These are phyloP conservation scores for Rhopalosiphum nymphaeae DNA, from an alignment of 2,888 invertebrate species.

Conservation along the genomic window DNA sequence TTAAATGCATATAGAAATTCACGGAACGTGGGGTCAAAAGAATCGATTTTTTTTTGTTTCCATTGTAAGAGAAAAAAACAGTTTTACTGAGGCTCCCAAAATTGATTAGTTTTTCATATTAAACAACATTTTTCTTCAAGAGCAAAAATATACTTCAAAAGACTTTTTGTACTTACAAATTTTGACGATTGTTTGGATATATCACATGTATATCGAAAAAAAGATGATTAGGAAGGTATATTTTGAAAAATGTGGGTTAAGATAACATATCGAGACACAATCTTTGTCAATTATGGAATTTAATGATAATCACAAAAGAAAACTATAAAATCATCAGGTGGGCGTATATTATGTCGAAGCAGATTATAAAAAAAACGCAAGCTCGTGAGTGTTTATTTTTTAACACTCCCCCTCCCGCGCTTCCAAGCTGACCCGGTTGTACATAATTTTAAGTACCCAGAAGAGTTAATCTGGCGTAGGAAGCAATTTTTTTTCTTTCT, in stretches of 20 bases:
- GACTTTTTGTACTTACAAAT: background rate
- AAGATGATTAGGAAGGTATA: background rate
- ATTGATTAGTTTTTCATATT: constrained; percentile 46
- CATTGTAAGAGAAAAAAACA: background rate
- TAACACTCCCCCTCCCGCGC: too few relatives aligned
- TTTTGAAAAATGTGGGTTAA: background rate
- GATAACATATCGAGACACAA: background rate
- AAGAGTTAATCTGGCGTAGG: constrained; percentile 65
- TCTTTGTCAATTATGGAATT: constrained; percentile 29
- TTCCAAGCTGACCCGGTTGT: constrained; percentile 6
- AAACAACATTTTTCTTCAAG: constrained; percentile 3
- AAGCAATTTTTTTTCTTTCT: constrained; percentile 49
- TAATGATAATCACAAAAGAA: constrained; percentile 29
- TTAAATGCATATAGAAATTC: constrained; percentile 6
- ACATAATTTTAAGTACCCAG: constrained; percentile 56
- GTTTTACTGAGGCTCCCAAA: constrained; percentile 23
- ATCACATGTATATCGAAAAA: background rate
- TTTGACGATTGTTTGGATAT: background rate
- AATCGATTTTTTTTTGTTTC: constrained; percentile 49
- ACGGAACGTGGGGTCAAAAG: background rate
- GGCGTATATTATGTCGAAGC: constrained; percentile 19
- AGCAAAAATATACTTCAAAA: constrained; percentile 26
- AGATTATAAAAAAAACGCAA: constrained; percentile 50
- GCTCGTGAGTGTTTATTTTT: constrained; percentile 22
- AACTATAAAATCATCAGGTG: constrained; percentile 41